Percentiles rank a stretch among this genome's conserved stretches.
phyloP scores from a whole-genome alignment of 2,797 vertebrate species.

The Brachymystax lenok region DNA sequence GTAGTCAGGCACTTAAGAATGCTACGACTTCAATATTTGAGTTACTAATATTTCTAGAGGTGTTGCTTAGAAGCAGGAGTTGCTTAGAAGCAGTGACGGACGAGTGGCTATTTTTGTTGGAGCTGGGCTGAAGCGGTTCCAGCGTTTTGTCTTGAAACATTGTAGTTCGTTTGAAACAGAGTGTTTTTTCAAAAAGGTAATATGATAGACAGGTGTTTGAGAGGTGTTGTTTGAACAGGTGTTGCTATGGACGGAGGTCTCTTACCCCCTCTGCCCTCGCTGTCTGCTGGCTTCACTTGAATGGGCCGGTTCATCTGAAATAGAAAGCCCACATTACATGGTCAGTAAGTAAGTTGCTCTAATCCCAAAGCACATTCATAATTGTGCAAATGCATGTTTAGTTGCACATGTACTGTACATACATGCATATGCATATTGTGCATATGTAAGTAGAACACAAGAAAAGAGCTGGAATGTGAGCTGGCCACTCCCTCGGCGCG shows the following conservation, averaged over 20 bases:
- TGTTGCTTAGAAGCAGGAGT: neutral
- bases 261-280: slow-evolving; percentile 98
- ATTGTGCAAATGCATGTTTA: neutral
- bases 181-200: neutral
- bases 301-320: slow-evolving; percentile 96
- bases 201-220: neutral
- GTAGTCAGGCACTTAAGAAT: neutral
- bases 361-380: slow-evolving; percentile 5
- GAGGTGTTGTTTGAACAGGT: slow-evolving; percentile 55
- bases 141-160: neutral
- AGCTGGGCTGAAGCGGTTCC: neutral
- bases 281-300: slow-evolving; percentile 98
- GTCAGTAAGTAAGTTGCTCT: slow-evolving; percentile 13
- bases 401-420: neutral
- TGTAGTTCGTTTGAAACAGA: neutral
- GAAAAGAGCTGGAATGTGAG: neutral
- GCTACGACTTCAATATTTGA: neutral
- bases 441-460: neutral
- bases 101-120: neutral
- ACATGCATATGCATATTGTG: neutral
- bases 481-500: neutral
- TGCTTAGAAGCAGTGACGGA: neutral
- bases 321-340: slow-evolving; percentile 32
- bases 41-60: neutral
- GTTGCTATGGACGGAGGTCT: slow-evolving; percentile 33